phyloP scores from a whole-genome alignment of 2,113 vertebrate species.

The Scartelaos histophorus region DNA sequence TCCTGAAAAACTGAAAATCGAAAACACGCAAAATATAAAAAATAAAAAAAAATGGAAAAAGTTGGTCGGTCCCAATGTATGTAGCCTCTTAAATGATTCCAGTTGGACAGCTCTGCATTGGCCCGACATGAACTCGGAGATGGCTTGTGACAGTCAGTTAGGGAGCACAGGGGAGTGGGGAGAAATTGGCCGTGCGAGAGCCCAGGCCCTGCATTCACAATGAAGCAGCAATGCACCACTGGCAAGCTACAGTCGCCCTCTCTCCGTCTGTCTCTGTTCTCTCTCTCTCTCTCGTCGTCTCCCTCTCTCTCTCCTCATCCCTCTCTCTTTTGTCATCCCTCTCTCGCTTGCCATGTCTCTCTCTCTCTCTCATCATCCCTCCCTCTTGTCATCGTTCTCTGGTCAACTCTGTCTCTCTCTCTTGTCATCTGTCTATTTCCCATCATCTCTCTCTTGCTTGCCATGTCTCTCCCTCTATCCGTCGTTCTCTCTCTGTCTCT shows the following conservation, averaged over 20 bases:
- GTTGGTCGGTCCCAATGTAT: not conserved
- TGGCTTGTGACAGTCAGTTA: slow-evolving; percentile 13
- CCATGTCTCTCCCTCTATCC: no score
- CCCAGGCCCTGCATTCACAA: slow-evolving; percentile 46
- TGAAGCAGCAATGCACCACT: slow-evolving; percentile 51
- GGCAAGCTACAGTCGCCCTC: not conserved
- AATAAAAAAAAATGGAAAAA: not conserved
- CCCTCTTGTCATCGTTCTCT: no score
- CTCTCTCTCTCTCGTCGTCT: slow-evolving; percentile 11
- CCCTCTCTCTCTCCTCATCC: no score
- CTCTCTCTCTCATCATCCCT: no score
- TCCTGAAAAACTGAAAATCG: not conserved
- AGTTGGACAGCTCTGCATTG: not conserved
- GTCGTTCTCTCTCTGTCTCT: no score
- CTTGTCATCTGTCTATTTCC: no score
- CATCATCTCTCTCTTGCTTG: no score
- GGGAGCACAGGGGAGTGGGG: slow-evolving; percentile 26
- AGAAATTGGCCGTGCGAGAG: slow-evolving; percentile 29
- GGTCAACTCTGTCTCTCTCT: no score
- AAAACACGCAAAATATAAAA: not conserved
- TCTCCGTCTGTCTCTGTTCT: not conserved
- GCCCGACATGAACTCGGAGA: not conserved
- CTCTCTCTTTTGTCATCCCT: no score
- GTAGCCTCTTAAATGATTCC: not conserved
- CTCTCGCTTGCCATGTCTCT: no score